Evolutionary conservation across 2,797 vertebrate species (phyloP), one percentile per base, ranked within the genome.

Genomic region (Nyctalus aviator): DNA sequence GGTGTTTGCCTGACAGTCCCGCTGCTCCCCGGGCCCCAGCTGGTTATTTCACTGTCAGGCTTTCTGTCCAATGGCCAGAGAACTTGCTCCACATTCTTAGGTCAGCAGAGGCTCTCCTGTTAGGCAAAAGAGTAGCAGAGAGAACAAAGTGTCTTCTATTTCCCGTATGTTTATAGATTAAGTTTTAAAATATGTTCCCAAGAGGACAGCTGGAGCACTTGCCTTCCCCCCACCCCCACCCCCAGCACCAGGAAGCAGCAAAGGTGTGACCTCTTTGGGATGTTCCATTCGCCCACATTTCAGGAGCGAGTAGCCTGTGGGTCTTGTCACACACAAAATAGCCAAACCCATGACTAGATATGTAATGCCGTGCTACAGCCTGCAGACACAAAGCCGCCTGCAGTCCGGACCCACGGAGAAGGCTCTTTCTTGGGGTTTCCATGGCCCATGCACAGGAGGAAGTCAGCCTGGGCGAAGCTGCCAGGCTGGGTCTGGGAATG

Each of bases 171-270:
- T 59, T 89, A 21, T 55, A 75, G n/a, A 88, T 35, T 50, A 66
- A 95, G 71, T 35, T 76, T 93, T 92, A 55, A 95, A 76, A 71
- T 68, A 68, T 55, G 90, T 94, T 94, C 82, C 68, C 44, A 69
- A 81, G 37, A 95, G 50, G 41, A 71, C 96, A 69, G 79, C 3
- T 3, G 44, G 53, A 93, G 83, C 62, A 69, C 44, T 1, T 44
- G 44, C 44, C 44, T 11, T 11, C 9, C 44, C 44, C 44, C 44
- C 82, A 21, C 68, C 79, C 53, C 96, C 76, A 93, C 92, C 72
- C 69, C 59, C 41, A 75, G 84, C 23, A 68, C 76, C 76, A 71
- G 72, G 69, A 20, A 8, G 53, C 41, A 8, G 53, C 41, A 0
- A 17, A 90, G 21, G 50, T 41, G 11, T 88, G 92, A 10, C 41